Base-by-base conservation (phyloP, 2,797 vertebrate species). In the Apodemus agrarius region DNA sequence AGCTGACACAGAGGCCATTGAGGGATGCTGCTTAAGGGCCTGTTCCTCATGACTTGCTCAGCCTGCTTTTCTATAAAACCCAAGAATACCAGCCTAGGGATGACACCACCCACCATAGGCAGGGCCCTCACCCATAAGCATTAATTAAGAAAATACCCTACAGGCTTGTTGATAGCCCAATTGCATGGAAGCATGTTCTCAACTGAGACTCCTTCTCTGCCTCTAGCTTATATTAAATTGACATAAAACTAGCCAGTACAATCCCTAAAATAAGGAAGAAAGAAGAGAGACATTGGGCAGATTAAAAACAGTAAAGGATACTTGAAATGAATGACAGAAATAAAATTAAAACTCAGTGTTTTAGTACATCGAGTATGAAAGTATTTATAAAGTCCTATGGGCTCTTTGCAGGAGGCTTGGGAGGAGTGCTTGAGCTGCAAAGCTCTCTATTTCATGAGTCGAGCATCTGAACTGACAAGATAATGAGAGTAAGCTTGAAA, bases 301-400 rank as follows among this genome's bases (percentile, higher is more conserved):
- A 19, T 91, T 76, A 37, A 59, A 31, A 52, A 65, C 67, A 81
- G 11, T 29, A 63, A 89, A 82, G 86, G 16, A 67, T 72, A 76
- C 1, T 17, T 81, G 31, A 92, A 93, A 75, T 37, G 52, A 93
- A 90, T 76, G 34, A 94, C 6, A 16, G 81, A 95, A 92, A 74
- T 65, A 93, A 95, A 86, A 86, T 61, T 85, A 14, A 75, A 65
- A 83, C 16, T 57, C n/a, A 87, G 4, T 46, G 6, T 19, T 87
- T 93, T 90, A 49, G 49, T 61, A 7, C 24, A 69, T 88, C 29
- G 31, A 65, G 57, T 92, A 89, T 34, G 81, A 21, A 65, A 76
- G 65, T 12, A 86, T 65, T 63, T 57, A 92, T 82, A 86, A 78
- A 79, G 67, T 54, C 29, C 21, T 92, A 57, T 29, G 52, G 19